Conservation (phyloP, 1,140 invertebrate species). For the Drosophila ananassae region DNA sequence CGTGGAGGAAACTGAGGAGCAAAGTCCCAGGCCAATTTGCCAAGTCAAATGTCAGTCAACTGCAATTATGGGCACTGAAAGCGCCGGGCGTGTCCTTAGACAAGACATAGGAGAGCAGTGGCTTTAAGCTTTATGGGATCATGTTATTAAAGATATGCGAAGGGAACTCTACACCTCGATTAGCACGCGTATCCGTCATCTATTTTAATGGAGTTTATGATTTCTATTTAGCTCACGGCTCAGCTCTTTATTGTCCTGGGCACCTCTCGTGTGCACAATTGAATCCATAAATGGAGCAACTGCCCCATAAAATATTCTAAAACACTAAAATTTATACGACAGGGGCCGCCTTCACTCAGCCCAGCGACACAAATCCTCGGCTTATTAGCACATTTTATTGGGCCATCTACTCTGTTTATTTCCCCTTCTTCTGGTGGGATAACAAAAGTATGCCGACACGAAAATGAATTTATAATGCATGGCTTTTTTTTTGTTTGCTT, state of each 20-base stretch:
- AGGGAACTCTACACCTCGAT: not conserved
- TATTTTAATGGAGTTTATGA: not conserved
- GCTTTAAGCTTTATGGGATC: conserved; percentile 2
- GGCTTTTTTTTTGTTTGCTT: conserved; percentile 50
- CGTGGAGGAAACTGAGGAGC: not conserved
- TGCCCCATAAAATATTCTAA: not conserved
- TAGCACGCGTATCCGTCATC: not conserved
- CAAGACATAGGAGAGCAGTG: not conserved
- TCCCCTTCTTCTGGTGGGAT: conserved; percentile 25
- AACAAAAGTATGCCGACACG: conserved; percentile 63
- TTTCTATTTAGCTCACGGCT: not conserved
- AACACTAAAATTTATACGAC: conserved; percentile 4
- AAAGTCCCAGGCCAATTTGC: conserved; percentile 67
- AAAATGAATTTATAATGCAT: conserved; percentile 79
- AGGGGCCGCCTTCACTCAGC: not conserved
- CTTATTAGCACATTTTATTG: conserved; percentile 78
- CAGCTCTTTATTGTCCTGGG: not conserved
- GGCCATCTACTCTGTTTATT: conserved; percentile 54
- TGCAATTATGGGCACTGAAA: conserved; percentile 72
- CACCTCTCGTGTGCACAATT: not conserved
- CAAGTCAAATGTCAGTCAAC: conserved; percentile 81
- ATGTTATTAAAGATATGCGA: not conserved
- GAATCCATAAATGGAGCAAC: not conserved
- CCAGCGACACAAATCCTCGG: conserved; percentile 54
- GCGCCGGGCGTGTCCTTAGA: conserved; percentile 17